Base-by-base conservation (phyloP, 2,888 invertebrate genomes). In the Carcina quercana region DNA sequence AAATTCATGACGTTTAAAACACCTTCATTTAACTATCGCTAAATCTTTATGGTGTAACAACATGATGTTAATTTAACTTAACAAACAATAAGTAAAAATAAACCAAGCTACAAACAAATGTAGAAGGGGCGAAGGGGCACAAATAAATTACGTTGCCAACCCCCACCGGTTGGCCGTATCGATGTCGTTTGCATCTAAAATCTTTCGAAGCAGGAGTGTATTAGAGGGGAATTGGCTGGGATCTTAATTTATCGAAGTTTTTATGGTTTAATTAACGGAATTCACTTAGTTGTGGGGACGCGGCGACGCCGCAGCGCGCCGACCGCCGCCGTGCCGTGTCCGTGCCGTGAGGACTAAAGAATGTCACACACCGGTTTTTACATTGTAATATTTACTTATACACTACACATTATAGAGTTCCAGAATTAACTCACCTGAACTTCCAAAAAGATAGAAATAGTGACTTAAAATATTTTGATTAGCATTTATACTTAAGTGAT, bases 251-350 rank as follows among this genome's bases (percentile, higher is more conserved):
- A 85, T 84, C 71, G 84, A 83, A 84, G 74, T 85, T 85, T 85
- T 85, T 85, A 85, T 83, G 84, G 84, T 85, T 85, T 85, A 85
- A 85, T 85, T 85, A 85, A 84, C 83, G 75, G 82, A 84, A 85
- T 84, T 84, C 84, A 84, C 84, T 84, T 84, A 80, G 73, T 62
- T 62, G 62, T 44, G 63, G 57, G 54, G 38, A 46, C 43, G 50
- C 50, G 47, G 41, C 53, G 40, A 41, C 36, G 43, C n/a, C n/a
- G 54, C 51, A 55, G 54, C 44, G 53, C 51, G 53, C n/a, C n/a
- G n/a, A n/a, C n/a, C n/a, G n/a, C n/a, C n/a, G n/a, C n/a, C n/a
- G n/a, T n/a, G n/a, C n/a, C n/a, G n/a, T n/a, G n/a, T n/a, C n/a
- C n/a, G n/a, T n/a, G n/a, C n/a, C n/a, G n/a, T n/a, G n/a, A n/a